A percentile compares a stretch with the other conserved stretches of the same genome.
These are phyloP conservation scores for Turnix velox DNA, from an alignment of 2,113 vertebrate species.

Conservation along the genomic window DNA sequence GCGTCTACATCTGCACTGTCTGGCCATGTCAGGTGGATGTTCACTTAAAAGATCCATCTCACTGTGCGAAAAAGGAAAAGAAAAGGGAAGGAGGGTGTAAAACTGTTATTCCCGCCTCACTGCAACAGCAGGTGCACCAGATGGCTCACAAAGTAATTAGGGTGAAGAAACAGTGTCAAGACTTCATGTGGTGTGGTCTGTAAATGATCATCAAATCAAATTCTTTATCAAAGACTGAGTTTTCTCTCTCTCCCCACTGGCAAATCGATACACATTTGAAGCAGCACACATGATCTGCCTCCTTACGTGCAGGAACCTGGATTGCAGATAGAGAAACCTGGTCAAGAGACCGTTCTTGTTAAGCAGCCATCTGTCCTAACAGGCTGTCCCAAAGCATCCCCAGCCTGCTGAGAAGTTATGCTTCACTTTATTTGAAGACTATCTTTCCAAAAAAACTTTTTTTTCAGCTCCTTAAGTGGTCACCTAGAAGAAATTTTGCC, in stretches of 20 bases:
- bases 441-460: neutral
- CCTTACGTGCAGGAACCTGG: neutral
- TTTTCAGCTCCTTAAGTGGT: neutral
- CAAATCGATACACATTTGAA: conserved; percentile 43
- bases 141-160: conserved; percentile 63
- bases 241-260: neutral
- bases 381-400: conserved; percentile 24
- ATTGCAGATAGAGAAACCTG: conserved; percentile 39
- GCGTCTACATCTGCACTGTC: conserved; percentile 49
- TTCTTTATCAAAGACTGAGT: conserved; percentile 21
- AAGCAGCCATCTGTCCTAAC: conserved; percentile 59
- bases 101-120: conserved; percentile 41
- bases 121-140: conserved; percentile 63
- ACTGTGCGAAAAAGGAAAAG: conserved; percentile 53
- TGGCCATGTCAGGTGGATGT: conserved; percentile 56
- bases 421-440: neutral
- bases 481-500: neutral
- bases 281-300: neutral
- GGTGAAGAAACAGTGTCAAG: conserved; percentile 55
- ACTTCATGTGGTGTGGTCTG: conserved; percentile 27
- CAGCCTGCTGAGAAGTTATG: neutral
- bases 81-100: conserved; percentile 33
- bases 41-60: conserved; percentile 54
- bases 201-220: conserved; percentile 53
- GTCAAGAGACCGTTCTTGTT: conserved; percentile 48